phyloP scores from a whole-genome alignment of 2,113 vertebrate species.

The Cyprinodon brontotheroides region DNA sequence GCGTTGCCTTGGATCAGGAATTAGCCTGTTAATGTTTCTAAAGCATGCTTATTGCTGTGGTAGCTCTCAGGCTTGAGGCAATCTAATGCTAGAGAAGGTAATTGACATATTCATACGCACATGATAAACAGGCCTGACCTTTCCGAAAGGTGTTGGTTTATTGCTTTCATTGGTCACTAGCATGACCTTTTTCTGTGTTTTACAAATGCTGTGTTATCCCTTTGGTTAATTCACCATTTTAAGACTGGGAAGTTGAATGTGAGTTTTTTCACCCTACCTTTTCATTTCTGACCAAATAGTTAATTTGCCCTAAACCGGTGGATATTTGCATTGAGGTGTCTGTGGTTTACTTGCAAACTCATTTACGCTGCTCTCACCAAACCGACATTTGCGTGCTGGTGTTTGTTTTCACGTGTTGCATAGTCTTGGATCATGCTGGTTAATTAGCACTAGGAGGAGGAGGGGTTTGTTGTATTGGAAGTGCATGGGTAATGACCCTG shows the following conservation, averaged over 20 bases:
- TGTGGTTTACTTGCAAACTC: constrained; percentile 2
- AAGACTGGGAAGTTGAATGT: background rate
- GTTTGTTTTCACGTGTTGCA: constrained; percentile 56
- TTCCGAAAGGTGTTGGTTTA: background rate
- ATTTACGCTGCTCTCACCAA: constrained; percentile 22
- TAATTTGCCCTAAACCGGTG: constrained; percentile 6
- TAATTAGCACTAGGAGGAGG: constrained; percentile 74
- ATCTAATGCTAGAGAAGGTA: constrained; percentile 29
- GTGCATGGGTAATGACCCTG: constrained; percentile 77
- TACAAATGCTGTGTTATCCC: background rate
- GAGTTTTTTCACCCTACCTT: background rate
- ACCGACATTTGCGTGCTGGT: constrained; percentile 29
- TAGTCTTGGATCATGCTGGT: constrained; percentile 61
- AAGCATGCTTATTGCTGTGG: constrained; percentile 32
- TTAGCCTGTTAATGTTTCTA: constrained; percentile 55
- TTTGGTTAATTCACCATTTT: background rate
- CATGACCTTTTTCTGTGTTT: background rate
- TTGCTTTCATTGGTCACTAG: background rate
- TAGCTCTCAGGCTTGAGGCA: constrained; percentile 15
- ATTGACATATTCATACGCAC: constrained; percentile 3
- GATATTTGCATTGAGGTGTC: background rate
- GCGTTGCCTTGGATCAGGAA: constrained; percentile 53
- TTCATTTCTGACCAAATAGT: background rate
- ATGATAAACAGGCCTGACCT: background rate
- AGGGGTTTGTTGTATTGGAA: constrained; percentile 77